phyloP scores from a whole-genome alignment of 1,140 invertebrate species.

The Homalodisca vitripennis region DNA sequence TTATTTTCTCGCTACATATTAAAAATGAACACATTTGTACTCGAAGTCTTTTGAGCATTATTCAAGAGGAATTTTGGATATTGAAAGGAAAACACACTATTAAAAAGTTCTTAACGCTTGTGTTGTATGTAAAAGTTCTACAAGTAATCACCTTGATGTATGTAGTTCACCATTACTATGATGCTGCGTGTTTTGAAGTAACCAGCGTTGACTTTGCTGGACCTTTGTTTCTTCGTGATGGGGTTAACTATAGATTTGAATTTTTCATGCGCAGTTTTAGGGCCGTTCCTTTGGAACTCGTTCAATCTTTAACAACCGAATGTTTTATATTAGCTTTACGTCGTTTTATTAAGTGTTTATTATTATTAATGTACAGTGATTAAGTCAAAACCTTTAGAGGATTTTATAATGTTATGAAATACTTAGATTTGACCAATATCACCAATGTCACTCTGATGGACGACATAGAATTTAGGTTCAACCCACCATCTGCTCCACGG shows the following conservation, averaged over 20 bases:
- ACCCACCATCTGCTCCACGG: background rate
- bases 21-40: background rate
- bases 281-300: conserved; percentile 37
- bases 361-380: conserved; percentile 45
- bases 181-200: conserved; percentile 39
- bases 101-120: background rate
- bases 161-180: conserved; percentile 31
- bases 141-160: background rate
- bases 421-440: background rate
- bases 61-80: conserved; percentile 15
- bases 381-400: conserved; percentile 47
- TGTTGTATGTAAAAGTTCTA: conserved; percentile 10
- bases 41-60: background rate
- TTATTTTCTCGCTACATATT: background rate
- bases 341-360: conserved; percentile 46
- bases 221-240: conserved; percentile 37
- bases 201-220: conserved; percentile 44
- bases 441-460: background rate
- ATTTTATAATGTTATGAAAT: background rate
- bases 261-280: too few relatives aligned
- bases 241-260: conserved; percentile 43
- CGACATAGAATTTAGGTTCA: background rate
- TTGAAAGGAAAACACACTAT: conserved; percentile 8
- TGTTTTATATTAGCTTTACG: background rate
- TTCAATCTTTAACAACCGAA: background rate